phyloP scores from a whole-genome alignment of 37 sponge, comb jelly and placozoan genomes.

The Beroe forskalii region DNA sequence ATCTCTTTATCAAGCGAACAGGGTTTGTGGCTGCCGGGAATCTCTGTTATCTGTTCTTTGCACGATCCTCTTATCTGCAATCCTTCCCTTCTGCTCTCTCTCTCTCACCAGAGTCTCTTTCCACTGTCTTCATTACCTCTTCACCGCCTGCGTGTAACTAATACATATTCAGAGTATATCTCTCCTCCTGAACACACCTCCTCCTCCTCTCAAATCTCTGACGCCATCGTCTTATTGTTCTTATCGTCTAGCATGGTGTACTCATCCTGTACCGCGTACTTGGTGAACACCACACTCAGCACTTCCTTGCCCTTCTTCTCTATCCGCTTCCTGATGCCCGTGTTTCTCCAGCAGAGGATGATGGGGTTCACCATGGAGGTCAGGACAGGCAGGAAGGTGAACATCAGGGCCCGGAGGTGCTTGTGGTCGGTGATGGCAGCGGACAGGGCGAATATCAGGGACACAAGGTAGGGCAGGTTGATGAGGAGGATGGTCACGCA shows the following conservation, averaged over 20 bases:
- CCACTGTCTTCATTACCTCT: background rate
- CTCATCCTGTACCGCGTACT: background rate
- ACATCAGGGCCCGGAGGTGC: conserved; percentile 63
- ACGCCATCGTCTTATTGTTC: conserved; percentile 37
- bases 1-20: too few species aligned
- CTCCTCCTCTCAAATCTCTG: conserved; percentile 19
- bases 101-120: too few species aligned
- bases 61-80: too few species aligned
- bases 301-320: background rate
- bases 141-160: background rate
- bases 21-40: too few species aligned
- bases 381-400: conserved; percentile 63
- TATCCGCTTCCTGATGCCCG: conserved; percentile 43
- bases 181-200: background rate
- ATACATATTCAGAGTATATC: background rate
- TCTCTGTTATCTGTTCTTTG: too few species aligned
- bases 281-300: background rate
- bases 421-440: conserved; percentile 45
- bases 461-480: conserved; percentile 58
- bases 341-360: conserved; percentile 32
- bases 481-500: conserved; percentile 60
- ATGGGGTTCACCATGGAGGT: conserved; percentile 57
- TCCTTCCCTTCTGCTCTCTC: too few species aligned
- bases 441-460: conserved; percentile 26
- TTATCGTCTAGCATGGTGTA: conserved; percentile 41